Evolutionary conservation across 2,888 invertebrate species (phyloP), one percentile per base, ranked within the genome.

Genomic region (Pyrocoelia pectoralis): DNA sequence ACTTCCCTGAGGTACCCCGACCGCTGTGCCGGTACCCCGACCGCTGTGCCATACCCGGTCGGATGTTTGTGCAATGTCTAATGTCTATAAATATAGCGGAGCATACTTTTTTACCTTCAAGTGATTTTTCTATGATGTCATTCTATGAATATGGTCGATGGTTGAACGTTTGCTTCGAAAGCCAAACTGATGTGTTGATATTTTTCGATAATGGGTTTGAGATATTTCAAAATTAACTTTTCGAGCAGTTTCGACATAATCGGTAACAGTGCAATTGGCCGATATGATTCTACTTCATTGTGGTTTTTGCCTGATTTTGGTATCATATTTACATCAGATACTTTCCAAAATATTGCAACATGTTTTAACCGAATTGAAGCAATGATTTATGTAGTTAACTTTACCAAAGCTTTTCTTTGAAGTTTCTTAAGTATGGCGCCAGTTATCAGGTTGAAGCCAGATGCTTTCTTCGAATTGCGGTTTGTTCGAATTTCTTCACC

Each of bases 231-330:
- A 15, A 52, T 9, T 53, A 53, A n/a, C 17, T 40, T 53, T 53
- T 53, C 53, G 12, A 53, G 15, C 40, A 41, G 19, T 43, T 43
- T 55, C 28, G 43, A 43, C 41, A 24, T 28, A 43, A 55, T 55
- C n/a, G 24, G 55, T 55, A 55, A 43, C 43, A 55, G 43, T 55
- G 19, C 18, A 28, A 55, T 43, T 43, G 43, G 55, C 24, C 55
- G 38, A 40, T 12, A 54, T 18, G 17, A 46, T 8, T 17, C n/a
- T 46, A 46, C 46, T 5, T 46, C 17, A 10, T 18, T 17, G n/a
- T 9, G 15, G n/a, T 15, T 6, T 46, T 46, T 46, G 8, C 46
- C 46, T 15, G 17, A 9, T 46, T 43, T 43, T 15, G 43, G 43
- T 43, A 55, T 5, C 28, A 41, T 41, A 6, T 19, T 55, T 18